Percentiles rank a stretch among this genome's conserved stretches.
These are phyloP conservation scores for Oncorhynchus keta DNA, from an alignment of 2,113 vertebrate genomes.

Conservation along the genomic window DNA sequence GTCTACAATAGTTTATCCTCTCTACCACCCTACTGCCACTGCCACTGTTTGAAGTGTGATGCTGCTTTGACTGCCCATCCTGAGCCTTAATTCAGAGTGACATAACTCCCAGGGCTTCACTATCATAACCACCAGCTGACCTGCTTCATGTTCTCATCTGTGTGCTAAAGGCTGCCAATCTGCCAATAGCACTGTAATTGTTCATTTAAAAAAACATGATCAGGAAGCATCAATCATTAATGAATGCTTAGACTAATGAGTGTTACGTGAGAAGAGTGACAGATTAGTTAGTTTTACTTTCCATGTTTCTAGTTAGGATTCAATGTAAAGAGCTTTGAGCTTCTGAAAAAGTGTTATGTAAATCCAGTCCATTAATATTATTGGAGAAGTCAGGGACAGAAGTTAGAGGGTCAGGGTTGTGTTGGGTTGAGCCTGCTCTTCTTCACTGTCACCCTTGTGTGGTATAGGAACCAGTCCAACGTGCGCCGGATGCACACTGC, in stretches of 20 bases:
- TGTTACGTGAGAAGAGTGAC: no score
- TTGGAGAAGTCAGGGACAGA: no score
- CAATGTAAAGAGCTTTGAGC: no score
- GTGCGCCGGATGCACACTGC: slow-evolving; percentile 97
- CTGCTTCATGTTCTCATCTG: slow-evolving; percentile 11
- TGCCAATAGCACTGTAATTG: not conserved
- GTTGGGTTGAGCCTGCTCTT: not conserved
- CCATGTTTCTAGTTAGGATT: no score
- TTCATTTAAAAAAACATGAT: not conserved
- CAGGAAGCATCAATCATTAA: not conserved
- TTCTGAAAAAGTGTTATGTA: no score
- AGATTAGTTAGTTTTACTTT: no score
- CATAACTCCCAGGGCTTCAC: not conserved
- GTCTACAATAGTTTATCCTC: not conserved
- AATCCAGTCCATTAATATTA: no score
- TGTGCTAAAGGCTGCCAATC: slow-evolving; percentile 14
- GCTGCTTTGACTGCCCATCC: not conserved
- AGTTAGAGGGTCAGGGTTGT: not conserved
- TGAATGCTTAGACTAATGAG: not conserved
- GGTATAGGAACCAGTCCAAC: slow-evolving; percentile 88
- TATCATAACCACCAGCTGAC: slow-evolving; percentile 1
- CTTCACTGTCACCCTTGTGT: slow-evolving; percentile 25
- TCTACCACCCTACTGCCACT: not conserved
- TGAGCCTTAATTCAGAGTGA: not conserved
- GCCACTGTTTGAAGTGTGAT: not conserved